Conservation (phyloP, 2,888 invertebrate genomes). For the Agrochola circellaris region DNA sequence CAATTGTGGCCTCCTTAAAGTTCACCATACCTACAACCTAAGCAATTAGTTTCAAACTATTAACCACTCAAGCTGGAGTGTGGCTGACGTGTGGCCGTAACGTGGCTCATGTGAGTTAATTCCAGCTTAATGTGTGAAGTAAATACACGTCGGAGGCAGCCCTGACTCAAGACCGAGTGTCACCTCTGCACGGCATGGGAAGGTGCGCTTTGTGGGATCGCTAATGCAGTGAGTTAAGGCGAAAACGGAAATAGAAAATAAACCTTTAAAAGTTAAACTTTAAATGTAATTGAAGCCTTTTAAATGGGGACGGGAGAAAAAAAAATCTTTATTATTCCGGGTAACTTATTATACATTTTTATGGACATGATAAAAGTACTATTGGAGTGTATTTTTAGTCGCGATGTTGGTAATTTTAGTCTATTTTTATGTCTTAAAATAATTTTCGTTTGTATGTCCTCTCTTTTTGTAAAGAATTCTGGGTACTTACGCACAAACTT, state of each 20-base stretch:
- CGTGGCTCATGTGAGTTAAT: slow-evolving; percentile 53
- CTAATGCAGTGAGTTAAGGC: not conserved
- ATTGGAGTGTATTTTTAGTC: too few species aligned
- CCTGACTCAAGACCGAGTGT: slow-evolving; percentile 1
- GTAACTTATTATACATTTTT: too few species aligned
- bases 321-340: too few species aligned
- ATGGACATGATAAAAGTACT: too few species aligned
- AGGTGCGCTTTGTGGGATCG: not conserved
- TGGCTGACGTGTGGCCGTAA: slow-evolving; percentile 53
- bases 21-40: not conserved
- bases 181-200: not conserved
- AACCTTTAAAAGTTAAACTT: slow-evolving; percentile 12
- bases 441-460: too few species aligned
- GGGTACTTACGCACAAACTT: too few species aligned
- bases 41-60: slow-evolving; percentile 27
- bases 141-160: slow-evolving; percentile 55
- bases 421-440: too few species aligned
- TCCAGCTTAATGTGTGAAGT: slow-evolving; percentile 54
- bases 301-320: not conserved
- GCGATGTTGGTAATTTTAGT: too few species aligned
- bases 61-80: slow-evolving; percentile 40
- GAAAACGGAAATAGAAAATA: not conserved
- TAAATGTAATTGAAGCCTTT: too few species aligned
- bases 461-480: too few species aligned
- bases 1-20: slow-evolving; percentile 1